A percentile compares a stretch with the other conserved stretches of the same genome.
Evolutionary conservation across 2,888 invertebrate genomes (phyloP).

Genomic region (Aphrophora alni): DNA sequence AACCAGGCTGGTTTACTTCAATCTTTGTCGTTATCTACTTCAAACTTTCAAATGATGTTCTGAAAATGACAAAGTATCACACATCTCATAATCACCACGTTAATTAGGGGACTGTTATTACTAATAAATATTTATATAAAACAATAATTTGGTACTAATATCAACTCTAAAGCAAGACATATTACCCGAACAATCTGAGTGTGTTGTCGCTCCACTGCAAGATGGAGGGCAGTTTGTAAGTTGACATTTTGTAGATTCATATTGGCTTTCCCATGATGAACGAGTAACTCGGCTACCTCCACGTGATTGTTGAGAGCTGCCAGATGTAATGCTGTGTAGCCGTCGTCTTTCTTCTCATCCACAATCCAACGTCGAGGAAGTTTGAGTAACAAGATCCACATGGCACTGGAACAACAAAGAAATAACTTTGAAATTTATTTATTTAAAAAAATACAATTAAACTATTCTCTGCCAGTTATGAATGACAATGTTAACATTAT

Average conservation of each 20-base stretch:
- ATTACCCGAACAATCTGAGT: constrained; percentile 93
- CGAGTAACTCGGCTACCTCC: constrained; percentile 91
- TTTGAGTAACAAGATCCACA: constrained; percentile 93
- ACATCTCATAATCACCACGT: no score
- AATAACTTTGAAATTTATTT: no score
- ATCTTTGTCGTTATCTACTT: no score
- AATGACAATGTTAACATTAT: no score
- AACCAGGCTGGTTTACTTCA: no score
- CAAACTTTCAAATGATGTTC: no score
- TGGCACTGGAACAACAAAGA: constrained; percentile 70
- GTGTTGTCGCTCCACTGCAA: constrained; percentile 96
- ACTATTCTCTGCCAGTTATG: no score
- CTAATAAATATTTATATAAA: no score
- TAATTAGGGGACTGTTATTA: no score
- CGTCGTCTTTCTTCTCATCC: constrained; percentile 98
- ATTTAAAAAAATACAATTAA: neutral
- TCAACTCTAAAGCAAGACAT: constrained; percentile 34
- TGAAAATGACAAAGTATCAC: no score
- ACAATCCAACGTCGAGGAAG: constrained; percentile 96
- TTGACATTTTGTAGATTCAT: constrained; percentile 97
- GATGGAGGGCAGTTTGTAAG: constrained; percentile 89
- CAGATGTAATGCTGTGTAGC: constrained; percentile 94
- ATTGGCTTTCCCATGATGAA: constrained; percentile 87
- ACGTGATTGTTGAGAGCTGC: constrained; percentile 97
- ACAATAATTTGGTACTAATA: neutral